Base-by-base conservation (phyloP, 1,140 invertebrate species). In the Danaus melanippus region DNA sequence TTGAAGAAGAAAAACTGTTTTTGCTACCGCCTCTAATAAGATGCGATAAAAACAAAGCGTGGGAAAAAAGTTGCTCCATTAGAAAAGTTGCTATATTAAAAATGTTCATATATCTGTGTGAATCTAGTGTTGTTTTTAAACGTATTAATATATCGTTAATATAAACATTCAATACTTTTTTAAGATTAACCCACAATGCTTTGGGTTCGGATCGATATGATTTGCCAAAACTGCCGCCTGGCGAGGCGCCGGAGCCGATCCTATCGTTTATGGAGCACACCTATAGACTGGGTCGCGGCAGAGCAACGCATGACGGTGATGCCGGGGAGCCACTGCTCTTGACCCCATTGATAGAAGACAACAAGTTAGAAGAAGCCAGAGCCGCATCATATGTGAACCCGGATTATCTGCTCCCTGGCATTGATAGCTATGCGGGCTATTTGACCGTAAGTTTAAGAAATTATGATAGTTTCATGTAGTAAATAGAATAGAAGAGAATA, bases 371-470 rank as follows among this genome's bases (percentile, higher is more conserved):
- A 42, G 81, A 86, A 44, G 87, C 79, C 0, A 73, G 77, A 54
- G 66, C 76, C 44, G 78, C 77, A 3, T 83, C 87, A 0, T 66
- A 60, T n/a, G 85, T 88, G 0, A 75, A 86, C 46, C 64, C 78
- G 0, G 76, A 79, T 0, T 75, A 78, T 53, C 44, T 86, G 12
- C 46, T 84, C 8, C 83, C 81, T 10, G 77, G 64, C 44, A 76
- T 85, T 66, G 76, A 83, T 11, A 87, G 85, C 58, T 86, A 86
- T 56, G 74, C 85, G 40, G 86, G 86, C 21, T 88, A 87, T 63
- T 68, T 86, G 46, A 86, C 81, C 9, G 83, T 84, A 62, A 75
- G 65, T 64, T 46, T 53, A 32, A 32, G 5, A 5, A 32, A 0
- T 32, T 32, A 32, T 32, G 5, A 32, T 32, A 32, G 21, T 32